Conservation (phyloP, 2,113 vertebrate genomes). For the Aythya baeri region DNA sequence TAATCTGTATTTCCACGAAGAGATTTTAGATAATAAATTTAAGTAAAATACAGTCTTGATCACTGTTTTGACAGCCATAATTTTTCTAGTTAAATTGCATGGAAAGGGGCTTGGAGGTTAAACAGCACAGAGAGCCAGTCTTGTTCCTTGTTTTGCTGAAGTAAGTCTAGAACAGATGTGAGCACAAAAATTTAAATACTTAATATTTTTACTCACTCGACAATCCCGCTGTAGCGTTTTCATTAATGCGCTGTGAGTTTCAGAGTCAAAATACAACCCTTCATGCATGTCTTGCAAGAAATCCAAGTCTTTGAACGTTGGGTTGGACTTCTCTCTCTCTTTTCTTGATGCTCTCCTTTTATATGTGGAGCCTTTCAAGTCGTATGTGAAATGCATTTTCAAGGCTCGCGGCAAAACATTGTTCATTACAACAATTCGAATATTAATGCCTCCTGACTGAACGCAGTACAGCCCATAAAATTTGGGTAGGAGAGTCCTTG, state of each 20-base stretch:
- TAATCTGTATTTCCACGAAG: background rate
- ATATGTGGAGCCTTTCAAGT: slow-evolving; percentile 94
- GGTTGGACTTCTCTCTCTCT: slow-evolving; percentile 86
- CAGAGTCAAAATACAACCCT: slow-evolving; percentile 92
- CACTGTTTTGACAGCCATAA: background rate
- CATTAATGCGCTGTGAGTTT: slow-evolving; percentile 92
- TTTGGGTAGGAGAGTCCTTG: slow-evolving; percentile 93
- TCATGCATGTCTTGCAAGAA: slow-evolving; percentile 97
- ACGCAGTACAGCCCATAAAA: slow-evolving; percentile 97
- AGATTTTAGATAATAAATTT: background rate
- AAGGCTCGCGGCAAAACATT: slow-evolving; percentile 91
- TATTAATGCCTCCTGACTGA: slow-evolving; percentile 88
- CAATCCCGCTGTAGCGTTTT: slow-evolving; percentile 97
- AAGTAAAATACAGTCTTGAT: background rate
- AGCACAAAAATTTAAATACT: background rate
- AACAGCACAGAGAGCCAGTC: background rate
- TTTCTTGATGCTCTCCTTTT: slow-evolving; percentile 92
- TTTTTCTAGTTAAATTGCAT: background rate
- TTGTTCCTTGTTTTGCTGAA: background rate
- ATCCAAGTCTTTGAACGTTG: slow-evolving; percentile 96
- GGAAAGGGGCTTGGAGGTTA: background rate
- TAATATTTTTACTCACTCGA: slow-evolving; percentile 81
- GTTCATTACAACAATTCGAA: slow-evolving; percentile 96
- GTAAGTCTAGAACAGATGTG: background rate
- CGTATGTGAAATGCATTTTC: slow-evolving; percentile 94